Conservation (phyloP, 2,888 invertebrate species). For the Heliconius cydno region DNA sequence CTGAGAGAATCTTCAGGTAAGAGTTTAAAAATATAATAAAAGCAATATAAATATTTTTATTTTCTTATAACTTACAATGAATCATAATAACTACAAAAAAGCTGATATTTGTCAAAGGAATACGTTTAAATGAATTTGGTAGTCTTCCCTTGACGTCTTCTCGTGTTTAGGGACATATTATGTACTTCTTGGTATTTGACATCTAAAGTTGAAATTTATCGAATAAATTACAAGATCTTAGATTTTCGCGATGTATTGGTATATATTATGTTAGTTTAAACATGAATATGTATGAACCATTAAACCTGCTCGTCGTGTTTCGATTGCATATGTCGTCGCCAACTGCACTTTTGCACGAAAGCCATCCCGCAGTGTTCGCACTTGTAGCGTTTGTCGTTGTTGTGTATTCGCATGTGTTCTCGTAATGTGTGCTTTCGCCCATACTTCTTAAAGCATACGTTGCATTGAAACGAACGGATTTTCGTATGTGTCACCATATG, state of each 20-base stretch:
- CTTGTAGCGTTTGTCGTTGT: slow-evolving; percentile 48
- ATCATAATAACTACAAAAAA: not conserved
- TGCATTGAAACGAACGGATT: slow-evolving; percentile 63
- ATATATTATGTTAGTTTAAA: not conserved
- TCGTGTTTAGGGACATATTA: no score
- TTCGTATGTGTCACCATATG: slow-evolving; percentile 69
- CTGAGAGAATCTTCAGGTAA: not conserved
- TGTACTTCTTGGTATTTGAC: no score
- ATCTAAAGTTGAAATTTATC: no score
- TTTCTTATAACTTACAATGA: not conserved
- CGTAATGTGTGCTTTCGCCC: slow-evolving; percentile 50
- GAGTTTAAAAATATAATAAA: not conserved
- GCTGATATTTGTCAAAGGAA: not conserved
- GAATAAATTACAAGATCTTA: no score
- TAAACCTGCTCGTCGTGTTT: slow-evolving; percentile 52
- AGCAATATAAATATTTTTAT: not conserved
- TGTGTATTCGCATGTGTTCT: slow-evolving; percentile 54
- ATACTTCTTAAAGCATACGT: slow-evolving; percentile 59
- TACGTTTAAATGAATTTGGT: not conserved
- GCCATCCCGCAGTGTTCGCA: slow-evolving; percentile 52
- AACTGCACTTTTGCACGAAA: slow-evolving; percentile 53
- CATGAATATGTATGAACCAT: slow-evolving; percentile 34
- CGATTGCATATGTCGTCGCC: slow-evolving; percentile 52
- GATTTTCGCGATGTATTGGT: no score
- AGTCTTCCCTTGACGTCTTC: no score